A percentile compares a stretch with the other conserved stretches of the same genome.
phyloP scores from a whole-genome alignment of 1,140 invertebrate species.

The Procambarus virginalis region DNA sequence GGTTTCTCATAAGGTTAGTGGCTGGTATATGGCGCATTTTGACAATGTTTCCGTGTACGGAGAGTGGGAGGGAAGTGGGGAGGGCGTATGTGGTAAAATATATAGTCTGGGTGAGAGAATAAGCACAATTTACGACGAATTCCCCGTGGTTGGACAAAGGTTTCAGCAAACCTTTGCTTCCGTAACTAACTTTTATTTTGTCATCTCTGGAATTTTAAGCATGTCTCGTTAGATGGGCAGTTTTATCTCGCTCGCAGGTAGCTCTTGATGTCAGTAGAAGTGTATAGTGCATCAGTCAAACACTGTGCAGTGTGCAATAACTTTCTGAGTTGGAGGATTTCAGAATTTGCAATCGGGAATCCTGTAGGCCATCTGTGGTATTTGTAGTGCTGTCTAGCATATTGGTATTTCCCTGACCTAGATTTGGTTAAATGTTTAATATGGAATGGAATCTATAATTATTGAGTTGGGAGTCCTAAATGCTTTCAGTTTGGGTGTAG shows the following conservation, averaged over 20 bases:
- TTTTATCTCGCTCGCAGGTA: background rate
- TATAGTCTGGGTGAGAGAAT: background rate
- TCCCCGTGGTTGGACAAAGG: background rate
- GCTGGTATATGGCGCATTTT: background rate
- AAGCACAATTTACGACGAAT: background rate
- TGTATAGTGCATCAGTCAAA: background rate
- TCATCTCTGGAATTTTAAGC: constrained; percentile 10
- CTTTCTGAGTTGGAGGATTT: background rate
- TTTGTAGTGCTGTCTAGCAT: too few relatives aligned
- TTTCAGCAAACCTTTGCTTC: background rate
- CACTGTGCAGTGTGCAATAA: too few relatives aligned
- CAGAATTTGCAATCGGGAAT: background rate
- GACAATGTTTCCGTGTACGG: background rate
- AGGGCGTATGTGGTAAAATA: too few relatives aligned
- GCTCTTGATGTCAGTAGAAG: background rate
- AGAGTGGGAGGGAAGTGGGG: background rate
- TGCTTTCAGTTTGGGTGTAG: too few relatives aligned
- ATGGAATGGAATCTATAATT: too few relatives aligned
- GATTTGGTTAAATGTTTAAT: too few relatives aligned
- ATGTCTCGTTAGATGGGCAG: background rate
- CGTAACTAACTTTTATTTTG: background rate
- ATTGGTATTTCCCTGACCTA: too few relatives aligned
- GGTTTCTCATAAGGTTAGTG: constrained; percentile 23
- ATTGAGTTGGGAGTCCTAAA: too few relatives aligned
- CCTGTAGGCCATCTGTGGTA: background rate